Conservation (phyloP, 2,888 invertebrate species). For the Erebia palarica region DNA sequence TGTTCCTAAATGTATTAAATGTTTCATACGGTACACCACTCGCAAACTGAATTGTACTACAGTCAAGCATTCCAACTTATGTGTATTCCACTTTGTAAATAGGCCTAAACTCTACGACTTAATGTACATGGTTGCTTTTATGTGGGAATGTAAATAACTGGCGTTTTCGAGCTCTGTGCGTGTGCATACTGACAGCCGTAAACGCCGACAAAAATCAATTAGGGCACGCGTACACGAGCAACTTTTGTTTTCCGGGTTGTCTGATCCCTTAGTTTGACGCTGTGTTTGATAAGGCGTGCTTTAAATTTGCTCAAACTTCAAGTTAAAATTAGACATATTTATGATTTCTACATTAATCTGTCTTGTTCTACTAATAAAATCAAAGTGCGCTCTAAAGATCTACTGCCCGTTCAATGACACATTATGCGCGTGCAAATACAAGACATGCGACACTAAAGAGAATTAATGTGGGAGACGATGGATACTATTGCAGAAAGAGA, state of each 20-base stretch:
- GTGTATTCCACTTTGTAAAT: conserved; percentile 79
- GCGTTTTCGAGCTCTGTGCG: conserved; percentile 66
- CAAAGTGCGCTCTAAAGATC: neutral
- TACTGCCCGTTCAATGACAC: neutral
- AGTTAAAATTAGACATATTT: no score
- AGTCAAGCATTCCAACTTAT: conserved; percentile 79
- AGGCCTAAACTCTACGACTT: conserved; percentile 77
- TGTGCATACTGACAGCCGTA: conserved; percentile 48
- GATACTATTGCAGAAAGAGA: neutral
- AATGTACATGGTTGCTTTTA: conserved; percentile 74
- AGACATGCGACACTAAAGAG: neutral
- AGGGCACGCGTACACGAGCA: neutral
- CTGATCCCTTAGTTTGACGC: neutral
- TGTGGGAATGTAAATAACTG: conserved; percentile 75
- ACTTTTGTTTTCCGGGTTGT: neutral
- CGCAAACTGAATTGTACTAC: conserved; percentile 65
- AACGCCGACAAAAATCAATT: neutral
- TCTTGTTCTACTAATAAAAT: neutral
- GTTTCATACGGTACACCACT: conserved; percentile 45
- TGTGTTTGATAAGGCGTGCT: neutral
- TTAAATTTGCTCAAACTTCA: no score
- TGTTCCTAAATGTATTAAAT: conserved; percentile 67
- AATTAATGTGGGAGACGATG: neutral
- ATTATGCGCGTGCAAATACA: neutral
- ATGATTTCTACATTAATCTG: neutral